phyloP scores from a whole-genome alignment of 2,888 invertebrate genomes.

The Drosophila longiperda region DNA sequence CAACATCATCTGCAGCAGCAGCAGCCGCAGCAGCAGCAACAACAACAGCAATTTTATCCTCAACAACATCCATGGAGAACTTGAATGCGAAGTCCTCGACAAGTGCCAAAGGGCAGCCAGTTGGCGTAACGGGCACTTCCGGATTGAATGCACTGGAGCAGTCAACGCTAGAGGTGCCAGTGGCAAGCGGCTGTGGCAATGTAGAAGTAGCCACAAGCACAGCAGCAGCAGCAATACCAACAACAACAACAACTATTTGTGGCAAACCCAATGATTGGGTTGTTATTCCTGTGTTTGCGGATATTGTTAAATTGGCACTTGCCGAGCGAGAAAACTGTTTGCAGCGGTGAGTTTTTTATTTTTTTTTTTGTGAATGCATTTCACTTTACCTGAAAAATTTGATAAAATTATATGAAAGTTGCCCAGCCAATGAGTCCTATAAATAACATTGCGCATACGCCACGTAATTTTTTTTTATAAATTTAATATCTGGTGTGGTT shows the following conservation, averaged over 20 bases:
- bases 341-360: slow-evolving; percentile 81
- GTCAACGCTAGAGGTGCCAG: slow-evolving; percentile 25
- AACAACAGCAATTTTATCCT: slow-evolving; percentile 47
- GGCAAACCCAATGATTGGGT: slow-evolving; percentile 85
- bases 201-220: slow-evolving; percentile 10
- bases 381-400: slow-evolving; percentile 5
- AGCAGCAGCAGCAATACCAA: slow-evolving; percentile 38
- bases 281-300: slow-evolving; percentile 85
- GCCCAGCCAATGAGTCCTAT: slow-evolving; percentile 10
- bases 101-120: slow-evolving; percentile 46
- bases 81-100: slow-evolving; percentile 38
- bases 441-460: slow-evolving; percentile 41
- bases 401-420: slow-evolving; percentile 14
- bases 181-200: slow-evolving; percentile 1
- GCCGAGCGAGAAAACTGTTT: slow-evolving; percentile 84
- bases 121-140: slow-evolving; percentile 62
- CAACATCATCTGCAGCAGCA: slow-evolving; percentile 53
- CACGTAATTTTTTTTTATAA: background rate
- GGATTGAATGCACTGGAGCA: slow-evolving; percentile 59
- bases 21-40: slow-evolving; percentile 8
- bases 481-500: slow-evolving; percentile 15
- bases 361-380: background rate
- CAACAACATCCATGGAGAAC: slow-evolving; percentile 37
- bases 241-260: slow-evolving; percentile 44
- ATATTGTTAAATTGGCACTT: slow-evolving; percentile 85